Percentiles rank a stretch among this genome's conserved stretches.
Evolutionary conservation across 2,888 invertebrate species (phyloP).

Genomic region (Papilio demoleus): DNA sequence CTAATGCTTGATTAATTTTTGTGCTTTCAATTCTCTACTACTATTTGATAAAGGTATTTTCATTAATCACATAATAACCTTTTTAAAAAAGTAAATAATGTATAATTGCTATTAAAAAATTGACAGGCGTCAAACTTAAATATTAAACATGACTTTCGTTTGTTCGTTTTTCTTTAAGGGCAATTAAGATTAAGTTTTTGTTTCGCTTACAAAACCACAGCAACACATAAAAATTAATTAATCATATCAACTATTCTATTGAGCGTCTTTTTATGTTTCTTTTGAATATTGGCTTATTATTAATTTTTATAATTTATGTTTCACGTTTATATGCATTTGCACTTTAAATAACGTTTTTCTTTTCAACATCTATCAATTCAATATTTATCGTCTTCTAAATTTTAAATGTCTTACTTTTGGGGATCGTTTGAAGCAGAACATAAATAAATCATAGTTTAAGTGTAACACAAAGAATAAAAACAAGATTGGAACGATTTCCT

Average conservation of each 20-base stretch:
- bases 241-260: slow-evolving; percentile 3
- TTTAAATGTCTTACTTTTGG: neutral
- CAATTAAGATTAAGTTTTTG: slow-evolving; percentile 16
- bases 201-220: slow-evolving; percentile 3
- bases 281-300: neutral
- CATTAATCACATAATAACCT: neutral
- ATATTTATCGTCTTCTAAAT: neutral
- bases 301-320: slow-evolving; percentile 9
- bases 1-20: neutral
- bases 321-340: slow-evolving; percentile 1
- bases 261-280: neutral
- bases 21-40: no score
- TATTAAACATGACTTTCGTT: neutral
- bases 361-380: neutral
- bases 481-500: slow-evolving; percentile 43
- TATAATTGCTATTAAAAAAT: neutral
- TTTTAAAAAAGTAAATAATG: neutral
- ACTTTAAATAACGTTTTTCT: neutral
- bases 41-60: neutral
- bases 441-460: slow-evolving; percentile 32
- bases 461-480: slow-evolving; percentile 33
- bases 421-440: slow-evolving; percentile 35
- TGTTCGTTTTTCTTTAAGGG: neutral
- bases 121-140: neutral
- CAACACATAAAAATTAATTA: slow-evolving; percentile 5